These are phyloP conservation scores for Misgurnus mizolepis DNA, from an alignment of 2,113 vertebrate genomes.

Conservation along the genomic window DNA sequence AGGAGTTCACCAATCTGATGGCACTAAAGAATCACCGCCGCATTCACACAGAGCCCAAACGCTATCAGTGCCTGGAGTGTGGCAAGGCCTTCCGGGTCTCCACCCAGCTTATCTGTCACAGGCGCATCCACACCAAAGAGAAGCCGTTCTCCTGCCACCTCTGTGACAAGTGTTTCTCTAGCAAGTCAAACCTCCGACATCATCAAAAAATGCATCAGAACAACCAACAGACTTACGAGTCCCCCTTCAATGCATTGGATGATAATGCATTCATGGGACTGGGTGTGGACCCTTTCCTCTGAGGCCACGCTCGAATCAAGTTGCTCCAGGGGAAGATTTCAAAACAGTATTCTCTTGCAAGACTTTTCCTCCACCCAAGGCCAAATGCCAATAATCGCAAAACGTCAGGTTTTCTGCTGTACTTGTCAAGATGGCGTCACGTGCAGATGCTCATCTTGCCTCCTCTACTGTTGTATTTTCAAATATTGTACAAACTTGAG, in stretches of 20 bases:
- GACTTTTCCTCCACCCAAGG: conserved; percentile 48
- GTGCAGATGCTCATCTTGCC: conserved; percentile 66
- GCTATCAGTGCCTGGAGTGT: conserved; percentile 83
- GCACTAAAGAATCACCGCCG: conserved; percentile 79
- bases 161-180: conserved; percentile 76
- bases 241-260: conserved; percentile 73
- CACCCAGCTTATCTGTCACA: conserved; percentile 79
- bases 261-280: conserved; percentile 76
- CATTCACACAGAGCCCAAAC: conserved; percentile 81
- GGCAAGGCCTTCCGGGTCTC: conserved; percentile 81
- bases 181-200: conserved; percentile 79
- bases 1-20: conserved; percentile 79
- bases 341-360: conserved; percentile 47
- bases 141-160: conserved; percentile 75
- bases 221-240: conserved; percentile 69
- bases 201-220: conserved; percentile 85
- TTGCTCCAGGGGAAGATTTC: conserved; percentile 51
- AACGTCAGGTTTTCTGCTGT: conserved; percentile 61
- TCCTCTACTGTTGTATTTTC: conserved; percentile 59
- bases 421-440: conserved; percentile 58
- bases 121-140: conserved; percentile 79
- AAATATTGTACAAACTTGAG: conserved; percentile 61
- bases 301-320: conserved; percentile 41
- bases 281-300: conserved; percentile 73
- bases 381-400: conserved; percentile 71